A percentile compares a stretch with the other conserved stretches of the same genome.
Evolutionary conservation across 2,888 invertebrate species (phyloP).

Genomic region (Agapostemon virescens): DNA sequence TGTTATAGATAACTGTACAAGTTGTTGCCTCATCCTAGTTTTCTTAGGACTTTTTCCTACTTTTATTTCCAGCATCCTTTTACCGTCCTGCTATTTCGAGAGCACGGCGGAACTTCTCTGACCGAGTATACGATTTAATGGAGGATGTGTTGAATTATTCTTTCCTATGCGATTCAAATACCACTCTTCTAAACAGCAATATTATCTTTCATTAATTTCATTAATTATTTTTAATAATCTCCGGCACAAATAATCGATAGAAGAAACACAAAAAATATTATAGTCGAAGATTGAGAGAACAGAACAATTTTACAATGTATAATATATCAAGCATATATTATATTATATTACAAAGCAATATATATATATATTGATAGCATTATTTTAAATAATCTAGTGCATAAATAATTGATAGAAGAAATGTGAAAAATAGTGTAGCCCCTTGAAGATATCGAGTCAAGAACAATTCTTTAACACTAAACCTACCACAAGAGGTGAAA

Average conservation of each 20-base stretch:
- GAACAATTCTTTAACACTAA: no score
- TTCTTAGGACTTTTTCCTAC: not conserved
- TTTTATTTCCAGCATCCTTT: conserved; percentile 5
- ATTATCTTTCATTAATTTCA: no score
- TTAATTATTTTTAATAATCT: not conserved
- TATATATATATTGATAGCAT: no score
- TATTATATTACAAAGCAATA: no score
- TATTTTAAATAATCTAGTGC: no score
- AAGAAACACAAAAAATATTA: not conserved
- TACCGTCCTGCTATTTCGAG: not conserved
- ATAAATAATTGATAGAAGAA: not conserved
- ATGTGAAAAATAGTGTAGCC: not conserved
- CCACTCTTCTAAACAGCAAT: no score
- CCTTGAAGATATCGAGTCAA: no score
- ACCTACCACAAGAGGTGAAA: no score
- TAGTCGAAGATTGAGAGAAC: no score
- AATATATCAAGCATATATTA: no score
- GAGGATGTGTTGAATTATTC: not conserved
- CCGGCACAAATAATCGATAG: not conserved
- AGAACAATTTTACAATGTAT: no score
- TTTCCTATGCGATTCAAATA: not conserved
- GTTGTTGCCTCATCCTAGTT: conserved; percentile 1
- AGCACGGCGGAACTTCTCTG: not conserved
- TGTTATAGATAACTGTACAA: conserved; percentile 10
- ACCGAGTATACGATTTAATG: not conserved